Base-by-base conservation (phyloP, 2,797 vertebrate species). In the Sphaeramia orbicularis region DNA sequence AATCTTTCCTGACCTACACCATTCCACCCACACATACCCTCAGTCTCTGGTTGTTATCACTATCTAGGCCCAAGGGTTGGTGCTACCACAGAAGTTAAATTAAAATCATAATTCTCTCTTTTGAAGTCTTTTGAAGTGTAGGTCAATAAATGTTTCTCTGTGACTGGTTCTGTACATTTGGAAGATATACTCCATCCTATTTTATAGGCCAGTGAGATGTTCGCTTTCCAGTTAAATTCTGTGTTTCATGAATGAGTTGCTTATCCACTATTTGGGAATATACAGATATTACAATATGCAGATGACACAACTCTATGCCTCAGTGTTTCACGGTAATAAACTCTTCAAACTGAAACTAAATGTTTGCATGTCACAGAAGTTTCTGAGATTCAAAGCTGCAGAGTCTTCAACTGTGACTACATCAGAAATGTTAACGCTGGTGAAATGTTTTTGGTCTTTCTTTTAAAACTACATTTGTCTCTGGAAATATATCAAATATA, bases 1-100 rank as follows among this genome's bases (percentile, higher is more conserved):
- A 90, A 91, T 91, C 85, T 86, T 71, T 78, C 54, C 84, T 74
- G 85, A 82, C 88, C 86, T 76, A 64, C 52, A 69, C 71, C 21
- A 27, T 76, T 76, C 72, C 76, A 71, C 77, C 85, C 82, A 79
- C 64, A 4, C 56, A 37, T 67, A 41, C 62, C 59, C 75, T 48
- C 53, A 57, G 65, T 86, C 74, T 59, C 59, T 59, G 57, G 76
- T 70, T 83, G 68, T 85, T 78, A 82, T 83, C 74, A 70, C 87
- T 91, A 88, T 89, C 81, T 79, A 21, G 63, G 65, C 60, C 52
- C 67, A 43, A 61, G 63, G 61, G 63, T 67, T 60, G 44, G 16
- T 53, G 53, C 49, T 65, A 78, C 72, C 55, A 70, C 61, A 71
- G 44, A 45, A 77, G 63, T 48, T 19, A 69, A 82, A 82, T 86